Conservation (phyloP, 2,797 vertebrate genomes). For the Syndactyla subalaris region DNA sequence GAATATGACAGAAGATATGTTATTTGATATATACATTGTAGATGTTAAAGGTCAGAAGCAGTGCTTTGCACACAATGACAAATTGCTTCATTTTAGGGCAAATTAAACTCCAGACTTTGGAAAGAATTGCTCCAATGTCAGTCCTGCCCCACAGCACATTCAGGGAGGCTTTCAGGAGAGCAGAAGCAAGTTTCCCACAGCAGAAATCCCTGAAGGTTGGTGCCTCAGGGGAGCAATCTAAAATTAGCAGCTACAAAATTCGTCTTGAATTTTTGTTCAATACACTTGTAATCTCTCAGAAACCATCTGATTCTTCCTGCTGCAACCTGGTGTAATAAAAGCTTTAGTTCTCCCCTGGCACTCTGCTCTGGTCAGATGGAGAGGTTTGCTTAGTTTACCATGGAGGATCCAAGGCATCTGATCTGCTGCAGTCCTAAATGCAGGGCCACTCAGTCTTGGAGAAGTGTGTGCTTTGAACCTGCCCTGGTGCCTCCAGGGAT, state of each 20-base stretch:
- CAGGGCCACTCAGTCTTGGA: background rate
- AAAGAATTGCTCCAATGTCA: background rate
- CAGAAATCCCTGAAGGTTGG: background rate
- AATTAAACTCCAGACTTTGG: slow-evolving; percentile 34
- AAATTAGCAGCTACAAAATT: slow-evolving; percentile 42
- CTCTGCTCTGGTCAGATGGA: background rate
- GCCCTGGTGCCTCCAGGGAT: background rate
- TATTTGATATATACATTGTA: background rate
- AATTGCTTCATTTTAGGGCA: slow-evolving; percentile 60
- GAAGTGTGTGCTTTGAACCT: rapidly evolving
- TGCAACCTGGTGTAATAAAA: background rate
- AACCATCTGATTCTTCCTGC: background rate
- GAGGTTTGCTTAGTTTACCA: background rate
- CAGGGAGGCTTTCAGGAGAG: background rate
- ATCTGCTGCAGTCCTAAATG: background rate
- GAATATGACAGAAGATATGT: background rate
- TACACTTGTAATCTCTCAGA: background rate
- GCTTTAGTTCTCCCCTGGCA: background rate
- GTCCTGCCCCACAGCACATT: background rate
- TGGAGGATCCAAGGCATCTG: background rate
- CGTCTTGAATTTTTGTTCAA: background rate
- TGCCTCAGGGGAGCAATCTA: slow-evolving; percentile 25
- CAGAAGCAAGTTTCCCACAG: background rate
- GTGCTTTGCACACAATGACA: slow-evolving; percentile 47
- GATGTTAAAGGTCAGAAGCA: slow-evolving; percentile 49